These are phyloP conservation scores for Enteromius thamalakanensis DNA, from an alignment of 2,797 vertebrate genomes.

Conservation along the genomic window DNA sequence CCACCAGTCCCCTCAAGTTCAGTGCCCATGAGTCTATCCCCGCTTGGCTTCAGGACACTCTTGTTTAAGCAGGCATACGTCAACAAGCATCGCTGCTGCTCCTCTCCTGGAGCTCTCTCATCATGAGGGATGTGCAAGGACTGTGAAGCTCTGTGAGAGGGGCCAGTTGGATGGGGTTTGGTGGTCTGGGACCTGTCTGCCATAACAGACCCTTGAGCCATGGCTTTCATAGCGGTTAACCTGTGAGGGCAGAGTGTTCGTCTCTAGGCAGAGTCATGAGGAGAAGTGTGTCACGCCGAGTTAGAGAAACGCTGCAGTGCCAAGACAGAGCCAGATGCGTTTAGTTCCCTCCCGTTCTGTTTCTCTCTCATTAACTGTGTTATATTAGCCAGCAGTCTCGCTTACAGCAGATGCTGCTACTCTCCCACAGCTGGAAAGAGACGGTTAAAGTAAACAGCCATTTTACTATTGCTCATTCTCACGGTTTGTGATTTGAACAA, in stretches of 20 bases:
- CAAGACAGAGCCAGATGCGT: constrained; percentile 24
- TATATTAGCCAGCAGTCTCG: constrained; percentile 29
- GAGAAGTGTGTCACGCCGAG: constrained; percentile 14
- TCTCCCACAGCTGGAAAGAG: neutral
- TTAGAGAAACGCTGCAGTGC: constrained; percentile 24
- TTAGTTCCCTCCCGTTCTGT: constrained; percentile 43
- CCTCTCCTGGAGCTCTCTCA: constrained; percentile 12
- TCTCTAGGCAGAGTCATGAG: constrained; percentile 16
- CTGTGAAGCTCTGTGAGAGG: neutral
- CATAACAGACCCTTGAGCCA: constrained; percentile 12
- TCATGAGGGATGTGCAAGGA: neutral
- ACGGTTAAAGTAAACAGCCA: neutral
- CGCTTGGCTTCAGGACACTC: constrained; percentile 21
- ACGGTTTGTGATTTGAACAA: neutral
- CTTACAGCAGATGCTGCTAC: constrained; percentile 41
- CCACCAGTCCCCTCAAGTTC: neutral
- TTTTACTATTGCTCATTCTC: neutral
- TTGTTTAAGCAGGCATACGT: constrained; percentile 23
- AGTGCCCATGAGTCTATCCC: constrained; percentile 1
- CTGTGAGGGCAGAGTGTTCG: constrained; percentile 22
- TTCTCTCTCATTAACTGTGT: constrained; percentile 41
- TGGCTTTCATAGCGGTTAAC: constrained; percentile 33
- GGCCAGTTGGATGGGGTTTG: constrained; percentile 3
- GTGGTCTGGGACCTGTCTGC: neutral
- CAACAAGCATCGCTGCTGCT: constrained; percentile 25